A percentile compares a stretch with the other conserved stretches of the same genome.
Evolutionary conservation across 2,888 invertebrate species (phyloP).

Genomic region (Drosophila hamatofila): DNA sequence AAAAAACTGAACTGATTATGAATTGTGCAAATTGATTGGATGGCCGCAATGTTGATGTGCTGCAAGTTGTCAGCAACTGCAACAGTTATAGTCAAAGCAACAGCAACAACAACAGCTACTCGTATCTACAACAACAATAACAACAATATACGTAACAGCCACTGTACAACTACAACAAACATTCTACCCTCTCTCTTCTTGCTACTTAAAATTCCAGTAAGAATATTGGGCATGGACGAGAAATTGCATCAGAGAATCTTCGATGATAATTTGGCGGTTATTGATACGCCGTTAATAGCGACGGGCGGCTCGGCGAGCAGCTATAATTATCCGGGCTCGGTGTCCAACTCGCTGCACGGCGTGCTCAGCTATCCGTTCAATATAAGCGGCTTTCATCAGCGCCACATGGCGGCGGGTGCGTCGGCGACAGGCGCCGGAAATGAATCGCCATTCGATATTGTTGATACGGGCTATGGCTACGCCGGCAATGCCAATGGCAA

Average conservation of each 20-base stretch:
- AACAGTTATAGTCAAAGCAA: slow-evolving; percentile 42
- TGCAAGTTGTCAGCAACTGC: slow-evolving; percentile 53
- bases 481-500: slow-evolving; percentile 67
- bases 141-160: slow-evolving; percentile 43
- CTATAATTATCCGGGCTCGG: slow-evolving; percentile 83
- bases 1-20: slow-evolving; percentile 30
- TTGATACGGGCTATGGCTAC: slow-evolving; percentile 82
- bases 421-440: slow-evolving; percentile 69
- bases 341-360: slow-evolving; percentile 74
- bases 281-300: slow-evolving; percentile 85
- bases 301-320: slow-evolving; percentile 66
- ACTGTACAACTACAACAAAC: slow-evolving; percentile 69
- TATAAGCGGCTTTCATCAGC: slow-evolving; percentile 85
- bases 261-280: slow-evolving; percentile 85
- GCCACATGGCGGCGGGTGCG: slow-evolving; percentile 80
- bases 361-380: slow-evolving; percentile 85
- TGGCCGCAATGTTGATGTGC: slow-evolving; percentile 51
- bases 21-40: slow-evolving; percentile 63
- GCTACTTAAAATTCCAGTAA: slow-evolving; percentile 84
- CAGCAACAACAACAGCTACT: slow-evolving; percentile 49
- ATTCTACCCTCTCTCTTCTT: slow-evolving; percentile 81
- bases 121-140: slow-evolving; percentile 49
- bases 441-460: slow-evolving; percentile 81
- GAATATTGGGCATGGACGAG: slow-evolving; percentile 86
- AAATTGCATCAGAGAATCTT: slow-evolving; percentile 85